Conservation (phyloP, 2,113 vertebrate species). For the Vombatus ursinus region DNA sequence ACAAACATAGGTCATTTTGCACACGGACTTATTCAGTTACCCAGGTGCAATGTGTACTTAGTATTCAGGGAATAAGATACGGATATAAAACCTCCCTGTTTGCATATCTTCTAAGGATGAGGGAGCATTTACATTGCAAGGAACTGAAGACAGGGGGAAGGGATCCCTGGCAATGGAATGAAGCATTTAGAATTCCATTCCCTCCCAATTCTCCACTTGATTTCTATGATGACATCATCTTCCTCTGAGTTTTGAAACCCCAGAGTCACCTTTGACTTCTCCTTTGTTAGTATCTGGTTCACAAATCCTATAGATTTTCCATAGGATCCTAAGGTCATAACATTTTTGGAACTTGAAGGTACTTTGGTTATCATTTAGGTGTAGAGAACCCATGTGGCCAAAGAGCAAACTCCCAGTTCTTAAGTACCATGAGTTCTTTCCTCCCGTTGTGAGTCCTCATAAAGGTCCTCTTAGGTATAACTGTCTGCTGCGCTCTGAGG, state of each 20-base stretch:
- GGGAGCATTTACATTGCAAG: not conserved
- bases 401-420: not conserved
- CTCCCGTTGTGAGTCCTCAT: not conserved
- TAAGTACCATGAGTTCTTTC: not conserved
- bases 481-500: not conserved
- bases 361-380: not conserved
- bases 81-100: not conserved
- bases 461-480: not conserved
- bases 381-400: not conserved
- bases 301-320: not conserved
- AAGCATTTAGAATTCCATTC: not conserved
- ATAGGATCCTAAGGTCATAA: not conserved
- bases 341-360: not conserved
- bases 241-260: not conserved
- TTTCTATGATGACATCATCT: not conserved
- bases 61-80: not conserved
- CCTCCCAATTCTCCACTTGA: not conserved
- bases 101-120: slow-evolving; percentile 16
- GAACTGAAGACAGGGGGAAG: not conserved
- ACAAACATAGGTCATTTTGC: slow-evolving; percentile 24
- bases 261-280: not conserved
- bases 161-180: not conserved
- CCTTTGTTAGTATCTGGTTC: not conserved
- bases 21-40: slow-evolving; percentile 35
- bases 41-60: slow-evolving; percentile 18